Conservation (phyloP, 2,888 invertebrate genomes). For the Philereme transversata region DNA sequence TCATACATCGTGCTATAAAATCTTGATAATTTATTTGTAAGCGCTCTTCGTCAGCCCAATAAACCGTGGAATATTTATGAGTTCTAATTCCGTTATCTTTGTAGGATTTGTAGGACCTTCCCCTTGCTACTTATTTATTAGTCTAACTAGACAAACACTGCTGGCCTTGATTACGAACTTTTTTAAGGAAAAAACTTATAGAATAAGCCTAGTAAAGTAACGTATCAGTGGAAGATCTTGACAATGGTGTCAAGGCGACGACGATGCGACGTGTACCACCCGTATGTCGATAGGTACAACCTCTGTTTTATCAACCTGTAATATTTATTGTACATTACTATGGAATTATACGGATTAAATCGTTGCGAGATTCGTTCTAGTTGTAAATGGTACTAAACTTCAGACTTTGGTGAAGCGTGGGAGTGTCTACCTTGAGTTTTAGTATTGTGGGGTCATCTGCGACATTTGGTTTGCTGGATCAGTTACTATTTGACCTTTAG, state of each 20-base stretch:
- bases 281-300: constrained; percentile 75
- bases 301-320: constrained; percentile 46
- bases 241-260: constrained; percentile 72
- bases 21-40: constrained; percentile 31
- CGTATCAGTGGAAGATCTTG: constrained; percentile 58
- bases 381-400: constrained; percentile 7
- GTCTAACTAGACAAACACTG: constrained; percentile 60
- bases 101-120: constrained; percentile 22
- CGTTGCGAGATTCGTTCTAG: constrained; percentile 36
- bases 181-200: constrained; percentile 51
- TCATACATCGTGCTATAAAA: constrained; percentile 25
- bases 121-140: constrained; percentile 19
- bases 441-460: constrained; percentile 29
- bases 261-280: constrained; percentile 46
- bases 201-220: constrained; percentile 54
- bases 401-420: constrained; percentile 15
- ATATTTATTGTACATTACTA: constrained; percentile 41
- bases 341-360: constrained; percentile 23
- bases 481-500: constrained; percentile 28
- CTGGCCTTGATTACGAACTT: constrained; percentile 58
- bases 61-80: constrained; percentile 20
- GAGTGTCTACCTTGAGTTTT: constrained; percentile 27
- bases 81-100: constrained; percentile 26
- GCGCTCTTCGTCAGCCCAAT: constrained; percentile 14
- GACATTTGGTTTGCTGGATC: constrained; percentile 28